Conservation (phyloP, 2,888 invertebrate species). For the Tetropium fuscum region DNA sequence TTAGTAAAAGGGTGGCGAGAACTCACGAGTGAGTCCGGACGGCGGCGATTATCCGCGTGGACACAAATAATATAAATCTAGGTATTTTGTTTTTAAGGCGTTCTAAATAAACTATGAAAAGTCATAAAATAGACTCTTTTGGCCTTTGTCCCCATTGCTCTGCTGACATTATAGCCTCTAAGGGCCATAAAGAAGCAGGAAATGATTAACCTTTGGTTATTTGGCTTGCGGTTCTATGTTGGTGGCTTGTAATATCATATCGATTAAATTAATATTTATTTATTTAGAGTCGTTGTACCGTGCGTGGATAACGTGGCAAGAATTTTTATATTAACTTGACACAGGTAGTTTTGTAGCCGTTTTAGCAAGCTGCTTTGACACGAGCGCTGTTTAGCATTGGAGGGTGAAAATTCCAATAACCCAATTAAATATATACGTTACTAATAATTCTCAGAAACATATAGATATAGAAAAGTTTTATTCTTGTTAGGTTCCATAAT, state of each 20-base stretch:
- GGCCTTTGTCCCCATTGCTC: slow-evolving; percentile 2
- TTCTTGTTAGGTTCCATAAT: no score
- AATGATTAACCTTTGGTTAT: not conserved
- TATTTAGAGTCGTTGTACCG: slow-evolving; percentile 50
- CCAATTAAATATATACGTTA: not conserved
- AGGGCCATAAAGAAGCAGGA: not conserved
- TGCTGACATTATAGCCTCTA: not conserved
- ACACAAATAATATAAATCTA: slow-evolving; percentile 43
- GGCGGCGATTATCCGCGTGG: slow-evolving; percentile 55
- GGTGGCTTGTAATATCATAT: slow-evolving; percentile 48
- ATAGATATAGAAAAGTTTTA: no score
- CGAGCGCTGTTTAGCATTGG: not conserved
- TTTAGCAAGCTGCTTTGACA: not conserved
- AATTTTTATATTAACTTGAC: slow-evolving; percentile 31
- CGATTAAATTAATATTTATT: slow-evolving; percentile 56
- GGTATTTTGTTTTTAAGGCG: slow-evolving; percentile 29
- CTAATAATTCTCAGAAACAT: not conserved
- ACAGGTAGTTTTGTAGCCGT: slow-evolving; percentile 20
- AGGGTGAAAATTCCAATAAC: slow-evolving; percentile 4
- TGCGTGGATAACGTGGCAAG: slow-evolving; percentile 36
- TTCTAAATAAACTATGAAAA: slow-evolving; percentile 14
- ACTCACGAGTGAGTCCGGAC: slow-evolving; percentile 47
- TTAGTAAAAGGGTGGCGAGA: slow-evolving; percentile 52
- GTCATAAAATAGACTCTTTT: slow-evolving; percentile 6
- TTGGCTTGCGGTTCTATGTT: not conserved